Evolutionary conservation across 2,888 invertebrate genomes (phyloP).

Genomic region (Aspidapion aeneum): DNA sequence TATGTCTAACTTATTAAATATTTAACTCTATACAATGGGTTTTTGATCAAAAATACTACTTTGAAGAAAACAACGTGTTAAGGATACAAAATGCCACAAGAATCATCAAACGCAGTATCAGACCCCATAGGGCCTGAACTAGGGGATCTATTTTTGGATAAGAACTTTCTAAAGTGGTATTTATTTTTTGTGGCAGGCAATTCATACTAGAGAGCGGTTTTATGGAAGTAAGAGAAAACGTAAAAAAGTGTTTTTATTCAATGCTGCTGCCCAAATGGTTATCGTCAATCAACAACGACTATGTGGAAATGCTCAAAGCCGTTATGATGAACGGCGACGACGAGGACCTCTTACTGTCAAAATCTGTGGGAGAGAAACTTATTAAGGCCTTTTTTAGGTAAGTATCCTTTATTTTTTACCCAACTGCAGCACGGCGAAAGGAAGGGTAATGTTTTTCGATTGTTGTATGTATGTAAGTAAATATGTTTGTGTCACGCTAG

Average conservation of each 20-base stretch:
- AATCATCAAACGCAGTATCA: no score
- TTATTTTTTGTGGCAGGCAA: constrained; percentile 61
- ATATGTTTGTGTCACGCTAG: no score
- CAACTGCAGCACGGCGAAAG: background rate
- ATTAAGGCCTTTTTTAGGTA: constrained; percentile 55
- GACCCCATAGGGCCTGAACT: no score
- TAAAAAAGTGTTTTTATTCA: constrained; percentile 49
- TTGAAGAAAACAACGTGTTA: no score
- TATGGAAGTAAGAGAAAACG: constrained; percentile 56
- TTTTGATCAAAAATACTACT: no score
- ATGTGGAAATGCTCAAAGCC: constrained; percentile 64
- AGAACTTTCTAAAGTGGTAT: no score
- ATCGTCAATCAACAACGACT: constrained; percentile 64
- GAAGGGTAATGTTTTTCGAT: no score
- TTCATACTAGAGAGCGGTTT: constrained; percentile 60
- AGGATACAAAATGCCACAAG: no score
- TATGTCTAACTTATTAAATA: no score
- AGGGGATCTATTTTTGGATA: no score
- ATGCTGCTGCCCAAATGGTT: constrained; percentile 73
- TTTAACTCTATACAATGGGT: no score
- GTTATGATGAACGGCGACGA: constrained; percentile 67
- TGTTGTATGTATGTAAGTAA: no score
- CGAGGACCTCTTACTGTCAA: constrained; percentile 59
- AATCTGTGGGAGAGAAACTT: constrained; percentile 52
- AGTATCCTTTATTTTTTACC: constrained; percentile 12